Evolutionary conservation across 2,797 vertebrate genomes (phyloP), one percentile per base, ranked within the genome.

Genomic region (Micropoecilia bifurca): DNA sequence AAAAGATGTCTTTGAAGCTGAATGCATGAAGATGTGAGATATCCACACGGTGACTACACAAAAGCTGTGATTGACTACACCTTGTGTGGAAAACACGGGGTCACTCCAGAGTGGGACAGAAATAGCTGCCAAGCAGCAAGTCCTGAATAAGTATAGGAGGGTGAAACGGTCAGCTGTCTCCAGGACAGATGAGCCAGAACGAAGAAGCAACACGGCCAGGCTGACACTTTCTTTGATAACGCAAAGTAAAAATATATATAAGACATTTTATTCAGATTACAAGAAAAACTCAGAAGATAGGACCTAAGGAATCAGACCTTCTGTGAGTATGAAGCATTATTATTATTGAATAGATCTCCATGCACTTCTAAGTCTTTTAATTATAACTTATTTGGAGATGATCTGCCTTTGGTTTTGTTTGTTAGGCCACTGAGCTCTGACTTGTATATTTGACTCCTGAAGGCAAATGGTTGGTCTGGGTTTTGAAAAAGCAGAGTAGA

Each of bases 161-260:
- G 90, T 91, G 92, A 95, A 96, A 94, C 94, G 96, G 95, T 96
- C 97, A 97, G 97, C 96, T 97, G 96, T 96, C 89, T 83, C 84
- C 72, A 71, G 85, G 80, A 85, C 80, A 88, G 93, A 84, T 77
- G 75, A 94, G 73, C 41, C 76, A 89, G 90, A 88, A 88, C 57
- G 85, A 78, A 76, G 41, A 76, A 85, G 79, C 20, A 5, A 77
- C 33, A 5, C 6, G 83, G 75, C 73, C 82, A 30, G 61, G 73
- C 30, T 74, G 75, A 87, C 71, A 71, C 68, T 84, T 45, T 43
- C 22, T 46, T 61, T 55, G 48, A 20, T 55, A 74, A 79, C 71
- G 61, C 71, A 80, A 78, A 81, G 2, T 20, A 12, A 77, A 57
- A 82, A 53, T 66, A 80, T 79, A 68, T 45, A 45, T 73, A 16